Base-by-base conservation (phyloP, 2,113 vertebrate genomes). In the Phaethon lepturus region DNA sequence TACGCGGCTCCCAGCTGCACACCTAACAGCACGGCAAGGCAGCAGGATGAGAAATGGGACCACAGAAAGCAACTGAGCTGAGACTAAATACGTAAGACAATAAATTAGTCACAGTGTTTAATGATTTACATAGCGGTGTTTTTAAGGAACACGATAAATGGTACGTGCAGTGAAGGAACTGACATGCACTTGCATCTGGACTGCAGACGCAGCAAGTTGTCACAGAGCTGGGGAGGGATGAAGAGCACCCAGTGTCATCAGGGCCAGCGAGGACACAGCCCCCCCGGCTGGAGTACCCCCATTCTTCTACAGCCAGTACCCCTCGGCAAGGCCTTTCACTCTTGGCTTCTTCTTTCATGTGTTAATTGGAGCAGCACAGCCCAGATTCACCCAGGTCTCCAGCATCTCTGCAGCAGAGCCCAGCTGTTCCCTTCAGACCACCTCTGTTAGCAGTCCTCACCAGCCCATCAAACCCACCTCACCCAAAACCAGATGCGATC, bases 91-190 rank as follows among this genome's bases (percentile, higher is more conserved):
- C 2, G 25, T 53, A 74, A 74, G 60, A 79, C 86, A 88, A 88
- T 95, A 86, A 88, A 97, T 88, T 90, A 84, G 85, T 91, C 68
- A 71, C 59, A 40, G 81, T 55, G 74, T 83, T 96, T 87, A 81
- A 88, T 82, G 85, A 91, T 79, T 93, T 86, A 67, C 23, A 42
- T 0, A n/a, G 77, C 0, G 4, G 11, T 22, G 80, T 40, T 83
- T 76, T 63, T 62, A 81, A 67, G 73, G 66, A 74, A 52, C 42
- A 52, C 2, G 16, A 44, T 6, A 64, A 72, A 58, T 18, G 66
- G 67, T 29, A n/a, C 1, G 25, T 50, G 75, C 33, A 19, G 63
- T 7, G 76, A 91, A 77, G 73, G 88, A 35, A 38, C 63, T 67
- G 76, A 81, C 5, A 4, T 44, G 76, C 15, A 4, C 55, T n/a